Evolutionary conservation across 2,888 invertebrate genomes (phyloP).

Genomic region (Vanessa cardui): DNA sequence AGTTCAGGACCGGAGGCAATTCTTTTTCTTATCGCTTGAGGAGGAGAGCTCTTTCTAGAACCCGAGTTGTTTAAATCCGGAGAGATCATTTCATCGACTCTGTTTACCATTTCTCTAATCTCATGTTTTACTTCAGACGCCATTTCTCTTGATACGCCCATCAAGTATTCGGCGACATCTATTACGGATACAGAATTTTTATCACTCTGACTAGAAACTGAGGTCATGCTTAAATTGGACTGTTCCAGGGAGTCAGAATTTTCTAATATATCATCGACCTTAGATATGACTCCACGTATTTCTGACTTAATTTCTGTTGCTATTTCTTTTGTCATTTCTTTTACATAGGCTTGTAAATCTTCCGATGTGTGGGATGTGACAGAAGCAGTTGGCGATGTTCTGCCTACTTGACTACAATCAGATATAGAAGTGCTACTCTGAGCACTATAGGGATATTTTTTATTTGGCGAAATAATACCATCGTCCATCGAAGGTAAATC

Average conservation of each 20-base stretch:
- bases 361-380: conserved; percentile 82
- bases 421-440: conserved; percentile 79
- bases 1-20: conserved; percentile 74
- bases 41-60: conserved; percentile 75
- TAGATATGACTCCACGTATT: conserved; percentile 90
- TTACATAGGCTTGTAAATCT: conserved; percentile 88
- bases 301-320: conserved; percentile 92
- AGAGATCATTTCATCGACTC: conserved; percentile 87
- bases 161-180: conserved; percentile 89
- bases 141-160: conserved; percentile 90
- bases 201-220: conserved; percentile 84
- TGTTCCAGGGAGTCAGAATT: conserved; percentile 85
- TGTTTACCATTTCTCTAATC: conserved; percentile 88
- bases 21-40: conserved; percentile 68
- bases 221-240: conserved; percentile 73
- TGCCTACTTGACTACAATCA: conserved; percentile 81
- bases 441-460: conserved; percentile 71
- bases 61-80: conserved; percentile 68
- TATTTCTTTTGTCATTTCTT: conserved; percentile 89
- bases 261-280: conserved; percentile 90
- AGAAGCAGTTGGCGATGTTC: conserved; percentile 81
- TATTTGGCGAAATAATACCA: conserved; percentile 73
- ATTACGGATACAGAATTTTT: conserved; percentile 88
- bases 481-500: conserved; percentile 86
- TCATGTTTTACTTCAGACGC: conserved; percentile 91